These are phyloP conservation scores for Chrysochloris asiatica DNA, from an alignment of 2,113 vertebrate species.

Conservation along the genomic window DNA sequence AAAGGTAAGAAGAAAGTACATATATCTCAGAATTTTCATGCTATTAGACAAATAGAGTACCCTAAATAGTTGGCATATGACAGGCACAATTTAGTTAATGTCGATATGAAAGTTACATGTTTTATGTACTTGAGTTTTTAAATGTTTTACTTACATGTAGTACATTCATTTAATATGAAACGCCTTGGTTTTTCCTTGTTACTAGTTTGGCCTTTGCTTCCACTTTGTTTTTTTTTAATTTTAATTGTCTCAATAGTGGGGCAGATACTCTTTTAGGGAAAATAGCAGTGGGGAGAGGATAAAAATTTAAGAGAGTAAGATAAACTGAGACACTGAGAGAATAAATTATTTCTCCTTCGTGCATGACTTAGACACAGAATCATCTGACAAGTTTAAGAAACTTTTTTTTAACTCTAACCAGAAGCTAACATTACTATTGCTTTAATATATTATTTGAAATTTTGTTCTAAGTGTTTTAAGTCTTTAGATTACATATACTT, in stretches of 20 bases:
- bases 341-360: conserved; percentile 42
- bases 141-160: not conserved
- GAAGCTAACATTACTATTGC: not conserved
- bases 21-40: conserved; percentile 41
- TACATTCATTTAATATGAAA: conserved; percentile 1
- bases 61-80: conserved; percentile 27
- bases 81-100: not conserved
- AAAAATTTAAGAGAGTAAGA: not conserved
- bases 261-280: not conserved
- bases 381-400: conserved; percentile 18
- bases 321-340: not conserved
- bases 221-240: not conserved
- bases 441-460: conserved; percentile 22
- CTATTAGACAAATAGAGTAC: not conserved
- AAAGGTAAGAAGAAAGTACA: conserved; percentile 89
- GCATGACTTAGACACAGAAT: not conserved
- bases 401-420: conserved; percentile 7
- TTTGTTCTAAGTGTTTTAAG: conserved; percentile 40
- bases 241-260: not conserved
- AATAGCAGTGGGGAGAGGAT: not conserved
- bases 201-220: conserved; percentile 6
- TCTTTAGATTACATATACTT: conserved; percentile 26
- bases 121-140: not conserved
- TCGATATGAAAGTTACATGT: not conserved
- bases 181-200: not conserved